Evolutionary conservation across 2,888 invertebrate genomes (phyloP).

Genomic region (Hirtodrosophila trivittata): DNA sequence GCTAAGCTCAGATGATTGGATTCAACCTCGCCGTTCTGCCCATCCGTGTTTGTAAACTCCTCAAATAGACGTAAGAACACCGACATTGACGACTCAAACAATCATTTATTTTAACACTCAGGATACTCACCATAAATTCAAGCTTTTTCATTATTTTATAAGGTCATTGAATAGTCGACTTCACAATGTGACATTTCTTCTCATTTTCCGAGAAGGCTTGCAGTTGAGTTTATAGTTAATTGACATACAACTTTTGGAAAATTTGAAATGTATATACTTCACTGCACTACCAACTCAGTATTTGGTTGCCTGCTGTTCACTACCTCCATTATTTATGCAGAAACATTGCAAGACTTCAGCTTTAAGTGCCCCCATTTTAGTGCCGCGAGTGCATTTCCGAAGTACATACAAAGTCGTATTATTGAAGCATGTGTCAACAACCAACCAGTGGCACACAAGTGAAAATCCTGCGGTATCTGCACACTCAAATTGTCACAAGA

Average conservation of each 20-base stretch:
- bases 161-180: slow-evolving; percentile 31
- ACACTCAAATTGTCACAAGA: slow-evolving; percentile 61
- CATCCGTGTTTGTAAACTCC: no score
- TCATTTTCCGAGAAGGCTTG: slow-evolving; percentile 11
- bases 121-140: no score
- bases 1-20: no score
- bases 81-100: no score
- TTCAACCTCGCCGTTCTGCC: no score
- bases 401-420: slow-evolving; percentile 25
- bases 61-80: no score
- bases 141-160: background rate
- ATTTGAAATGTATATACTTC: slow-evolving; percentile 45
- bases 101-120: slow-evolving; percentile 1
- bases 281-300: slow-evolving; percentile 18
- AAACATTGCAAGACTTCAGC: slow-evolving; percentile 13
- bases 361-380: slow-evolving; percentile 51
- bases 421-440: slow-evolving; percentile 50
- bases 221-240: slow-evolving; percentile 49
- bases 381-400: slow-evolving; percentile 45
- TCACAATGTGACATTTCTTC: background rate
- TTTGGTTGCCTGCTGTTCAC: slow-evolving; percentile 9
- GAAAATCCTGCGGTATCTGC: slow-evolving; percentile 42
- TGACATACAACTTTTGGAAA: slow-evolving; percentile 52
- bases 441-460: slow-evolving; percentile 30
- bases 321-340: slow-evolving; percentile 35